Evolutionary conservation across 2,113 vertebrate genomes (phyloP).

Genomic region (Hippocampus abdominalis): DNA sequence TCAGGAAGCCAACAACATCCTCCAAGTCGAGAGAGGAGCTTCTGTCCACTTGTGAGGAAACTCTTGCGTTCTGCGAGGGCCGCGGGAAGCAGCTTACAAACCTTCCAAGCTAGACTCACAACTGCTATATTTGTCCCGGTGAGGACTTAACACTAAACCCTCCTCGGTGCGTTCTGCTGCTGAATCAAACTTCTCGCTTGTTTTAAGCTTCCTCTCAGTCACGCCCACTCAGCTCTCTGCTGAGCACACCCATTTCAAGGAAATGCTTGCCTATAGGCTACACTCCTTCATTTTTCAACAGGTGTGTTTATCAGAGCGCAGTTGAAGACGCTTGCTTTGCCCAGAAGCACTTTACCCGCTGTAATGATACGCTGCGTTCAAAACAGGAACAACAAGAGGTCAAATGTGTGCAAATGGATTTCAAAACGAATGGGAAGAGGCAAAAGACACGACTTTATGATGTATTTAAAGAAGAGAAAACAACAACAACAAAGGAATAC

Average conservation of each 20-base stretch:
- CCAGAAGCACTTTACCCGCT: conserved; percentile 3
- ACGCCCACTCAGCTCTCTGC: conserved; percentile 41
- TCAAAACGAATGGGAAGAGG: background rate
- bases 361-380: background rate
- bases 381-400: background rate
- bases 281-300: conserved; percentile 9
- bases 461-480: background rate
- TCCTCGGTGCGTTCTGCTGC: conserved; percentile 41
- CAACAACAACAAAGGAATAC: background rate
- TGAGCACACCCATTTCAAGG: conserved; percentile 16
- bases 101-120: conserved; percentile 13
- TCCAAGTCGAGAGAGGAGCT: conserved; percentile 4
- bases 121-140: conserved; percentile 31
- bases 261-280: conserved; percentile 6
- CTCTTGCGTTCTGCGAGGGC: background rate
- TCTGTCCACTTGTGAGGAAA: conserved; percentile 12
- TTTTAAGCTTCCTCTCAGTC: conserved; percentile 43
- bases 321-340: background rate
- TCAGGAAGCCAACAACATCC: conserved; percentile 14
- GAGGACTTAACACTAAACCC: conserved; percentile 46
- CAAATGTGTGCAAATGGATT: background rate
- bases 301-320: conserved; percentile 19
- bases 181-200: conserved; percentile 33
- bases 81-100: conserved; percentile 3
- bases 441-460: background rate